Conservation (phyloP, 2,113 vertebrate genomes). For the Gnathonemus longibarbis region DNA sequence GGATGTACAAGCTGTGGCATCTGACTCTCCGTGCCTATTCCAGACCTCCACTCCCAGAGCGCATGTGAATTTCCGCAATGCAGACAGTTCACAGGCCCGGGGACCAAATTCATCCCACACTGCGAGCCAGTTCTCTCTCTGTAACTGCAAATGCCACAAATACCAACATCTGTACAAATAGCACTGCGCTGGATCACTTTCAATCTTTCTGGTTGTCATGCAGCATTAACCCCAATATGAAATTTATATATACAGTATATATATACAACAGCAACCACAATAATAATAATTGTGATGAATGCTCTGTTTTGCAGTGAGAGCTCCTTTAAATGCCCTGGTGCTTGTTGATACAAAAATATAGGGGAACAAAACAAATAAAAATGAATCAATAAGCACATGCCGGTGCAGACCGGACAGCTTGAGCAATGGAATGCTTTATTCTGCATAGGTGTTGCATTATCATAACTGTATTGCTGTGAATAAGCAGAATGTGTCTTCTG, state of each 20-base stretch:
- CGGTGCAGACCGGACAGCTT: not conserved
- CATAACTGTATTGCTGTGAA: not conserved
- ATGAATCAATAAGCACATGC: not conserved
- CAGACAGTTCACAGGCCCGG: not conserved
- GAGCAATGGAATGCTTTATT: not conserved
- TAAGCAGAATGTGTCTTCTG: not conserved
- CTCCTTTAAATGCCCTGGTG: not conserved
- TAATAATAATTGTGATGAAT: not conserved
- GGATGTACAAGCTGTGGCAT: not conserved
- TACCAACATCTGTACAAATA: not conserved
- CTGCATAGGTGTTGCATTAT: not conserved
- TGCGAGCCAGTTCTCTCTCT: not conserved
- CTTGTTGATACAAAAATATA: not conserved
- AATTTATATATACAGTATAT: too few relatives aligned
- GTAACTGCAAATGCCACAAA: not conserved
- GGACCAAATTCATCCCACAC: not conserved
- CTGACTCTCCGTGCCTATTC: not conserved
- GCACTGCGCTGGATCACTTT: not conserved
- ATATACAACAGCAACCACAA: not conserved
- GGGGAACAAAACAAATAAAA: too few relatives aligned
- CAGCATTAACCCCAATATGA: not conserved
- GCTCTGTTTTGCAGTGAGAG: not conserved
- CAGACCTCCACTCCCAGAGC: not conserved
- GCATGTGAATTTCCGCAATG: not conserved
- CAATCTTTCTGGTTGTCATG: not conserved